phyloP scores from a whole-genome alignment of 1,140 invertebrate genomes.

The Delia radicum region DNA sequence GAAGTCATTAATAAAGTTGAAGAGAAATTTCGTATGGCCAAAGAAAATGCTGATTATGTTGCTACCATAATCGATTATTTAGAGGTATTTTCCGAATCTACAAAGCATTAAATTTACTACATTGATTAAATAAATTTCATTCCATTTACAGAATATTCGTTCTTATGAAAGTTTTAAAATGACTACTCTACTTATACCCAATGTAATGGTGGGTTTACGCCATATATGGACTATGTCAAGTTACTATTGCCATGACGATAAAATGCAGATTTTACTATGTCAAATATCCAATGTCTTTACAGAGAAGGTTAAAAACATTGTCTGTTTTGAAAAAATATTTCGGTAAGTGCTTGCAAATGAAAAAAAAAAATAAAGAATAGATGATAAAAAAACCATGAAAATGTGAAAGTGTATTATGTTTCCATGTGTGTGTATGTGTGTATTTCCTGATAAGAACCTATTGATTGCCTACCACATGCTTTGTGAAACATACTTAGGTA shows the following conservation, averaged over 20 bases:
- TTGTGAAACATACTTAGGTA: not conserved
- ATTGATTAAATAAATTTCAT: not conserved
- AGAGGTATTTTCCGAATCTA: constrained; percentile 60
- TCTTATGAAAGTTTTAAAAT: constrained; percentile 69
- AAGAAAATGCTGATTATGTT: constrained; percentile 83
- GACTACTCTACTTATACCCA: constrained; percentile 71
- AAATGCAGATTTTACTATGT: constrained; percentile 75
- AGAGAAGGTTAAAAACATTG: constrained; percentile 70
- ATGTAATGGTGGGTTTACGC: constrained; percentile 77
- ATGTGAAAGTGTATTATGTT: not conserved
- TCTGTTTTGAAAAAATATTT: constrained; percentile 73
- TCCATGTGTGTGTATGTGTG: not conserved
- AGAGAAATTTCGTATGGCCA: constrained; percentile 72
- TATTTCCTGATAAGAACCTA: not conserved
- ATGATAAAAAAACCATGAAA: not conserved
- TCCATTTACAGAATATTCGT: constrained; percentile 65
- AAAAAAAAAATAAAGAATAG: not conserved
- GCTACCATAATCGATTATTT: constrained; percentile 78
- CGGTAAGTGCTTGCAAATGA: constrained; percentile 57
- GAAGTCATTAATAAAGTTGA: constrained; percentile 62
- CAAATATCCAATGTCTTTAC: constrained; percentile 78
- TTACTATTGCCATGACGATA: constrained; percentile 71
- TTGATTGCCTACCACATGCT: constrained; percentile 1
- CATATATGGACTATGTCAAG: constrained; percentile 82
- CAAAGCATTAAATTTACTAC: not conserved